Percentiles rank a stretch among this genome's conserved stretches.
These are phyloP conservation scores for Sinella curviseta DNA, from an alignment of 1,140 invertebrate species.

Conservation along the genomic window DNA sequence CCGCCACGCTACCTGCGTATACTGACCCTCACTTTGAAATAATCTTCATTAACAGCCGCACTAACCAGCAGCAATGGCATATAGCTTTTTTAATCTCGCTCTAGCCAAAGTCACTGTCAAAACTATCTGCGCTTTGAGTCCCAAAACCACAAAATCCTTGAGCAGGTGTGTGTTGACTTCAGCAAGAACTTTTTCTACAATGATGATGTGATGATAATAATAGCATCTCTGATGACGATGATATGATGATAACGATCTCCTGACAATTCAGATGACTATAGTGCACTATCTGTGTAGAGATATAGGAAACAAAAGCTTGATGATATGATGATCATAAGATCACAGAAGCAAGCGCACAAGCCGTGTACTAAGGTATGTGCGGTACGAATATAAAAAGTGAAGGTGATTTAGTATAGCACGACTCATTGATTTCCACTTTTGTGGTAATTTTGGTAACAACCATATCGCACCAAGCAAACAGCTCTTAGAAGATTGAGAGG, in stretches of 20 bases:
- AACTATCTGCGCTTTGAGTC: neutral
- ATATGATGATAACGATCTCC: neutral
- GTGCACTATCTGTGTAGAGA: neutral
- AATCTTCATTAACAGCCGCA: neutral
- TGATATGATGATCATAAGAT: neutral
- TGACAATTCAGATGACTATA: neutral
- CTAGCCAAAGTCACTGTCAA: slow-evolving; percentile 21
- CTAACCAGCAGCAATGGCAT: too few relatives aligned
- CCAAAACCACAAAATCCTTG: slow-evolving; percentile 5
- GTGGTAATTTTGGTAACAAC: neutral
- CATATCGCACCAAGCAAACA: neutral
- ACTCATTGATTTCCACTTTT: slow-evolving; percentile 9
- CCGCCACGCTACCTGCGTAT: neutral
- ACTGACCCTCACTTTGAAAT: slow-evolving; percentile 24
- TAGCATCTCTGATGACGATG: neutral
- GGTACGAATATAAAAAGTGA: neutral
- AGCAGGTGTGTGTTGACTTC: neutral
- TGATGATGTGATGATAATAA: neutral
- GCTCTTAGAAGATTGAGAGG: neutral
- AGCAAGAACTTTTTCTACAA: neutral
- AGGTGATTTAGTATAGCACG: neutral
- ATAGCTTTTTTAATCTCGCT: neutral
- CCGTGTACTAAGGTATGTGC: too few relatives aligned
- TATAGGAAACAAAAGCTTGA: neutral
- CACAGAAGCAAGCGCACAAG: neutral